Evolutionary conservation across 53 echinoderm and acorn worm species (phyloP), one percentile per base, ranked within the genome.

Genomic region (Mesocentrotus franciscanus): DNA sequence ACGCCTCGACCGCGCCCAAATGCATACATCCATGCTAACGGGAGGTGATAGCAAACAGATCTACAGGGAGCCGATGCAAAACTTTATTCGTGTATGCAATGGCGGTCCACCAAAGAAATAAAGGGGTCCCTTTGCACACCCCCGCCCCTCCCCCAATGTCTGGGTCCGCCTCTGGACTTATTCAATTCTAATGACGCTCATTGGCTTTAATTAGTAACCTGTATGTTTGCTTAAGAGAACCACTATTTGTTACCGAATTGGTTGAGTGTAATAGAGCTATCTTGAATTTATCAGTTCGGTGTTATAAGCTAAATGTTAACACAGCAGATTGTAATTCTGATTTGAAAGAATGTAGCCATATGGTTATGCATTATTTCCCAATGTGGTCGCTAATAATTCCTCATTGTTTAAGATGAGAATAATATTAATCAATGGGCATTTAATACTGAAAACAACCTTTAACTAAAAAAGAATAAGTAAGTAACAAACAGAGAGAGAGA

Each of bases 161-260:
- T 35, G 15, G 15, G 0, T 36, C 79, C 8, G 1, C 34, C 22
- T 33, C 16, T 33, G 16, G 16, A 55, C 18, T 42, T 7, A 9
- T 84, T 22, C 9, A 14, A 9, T 42, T 11, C 13, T 33, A 49
- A 84, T 84, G 49, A 49, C 55, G 76, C 76, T 76, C 76, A 30
- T 76, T 76, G 4, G 13, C 76, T 33, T 55, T 49, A 84, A 84
- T 84, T 55, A 84, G 84, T 84, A 84, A 84, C 84, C 55, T 84
- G 84, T 24, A 24, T 84, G 36, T 84, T 84, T 84, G 84, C 22
- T 84, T 84, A 84, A 36, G 6, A 7, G 18, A 39, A 84, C 11
- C 55, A 84, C 55, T 42, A 20, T 55, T 20, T 84, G 84, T 49
- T 84, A 84, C 84, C 22, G 84, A 9, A 22, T 55, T 24, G 27